Base-by-base conservation (phyloP, 1,140 invertebrate species). In the honey bee (Apis mellifera) region DNA sequence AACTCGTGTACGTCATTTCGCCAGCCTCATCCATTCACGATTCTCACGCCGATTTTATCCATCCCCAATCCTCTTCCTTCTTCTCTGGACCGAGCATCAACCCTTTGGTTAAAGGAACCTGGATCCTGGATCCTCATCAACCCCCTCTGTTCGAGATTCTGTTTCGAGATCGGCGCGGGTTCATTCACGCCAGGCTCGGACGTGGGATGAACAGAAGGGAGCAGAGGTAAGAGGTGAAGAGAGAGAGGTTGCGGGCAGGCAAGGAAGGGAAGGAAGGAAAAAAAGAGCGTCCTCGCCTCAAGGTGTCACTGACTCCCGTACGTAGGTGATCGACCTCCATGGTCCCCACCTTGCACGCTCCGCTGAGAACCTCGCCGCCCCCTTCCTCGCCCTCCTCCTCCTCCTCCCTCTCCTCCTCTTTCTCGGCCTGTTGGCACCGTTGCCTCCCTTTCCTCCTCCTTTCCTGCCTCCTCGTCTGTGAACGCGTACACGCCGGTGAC, bases 281-380 rank as follows among this genome's bases (percentile, higher is more conserved):
- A 90, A 90, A 91, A 86, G 86, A 92, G 82, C 89, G 91, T 92
- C 92, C 91, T 90, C 89, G 87, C 72, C 84, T 87, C 89, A 90
- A 92, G 92, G 93, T 94, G 93, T 94, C 93, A 94, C 93, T 94
- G 93, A 94, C 93, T 94, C 91, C 92, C 86, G 92, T 91, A 89
- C 93, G 90, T 94, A 94, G 94, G 94, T 94, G 94, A 94, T 94
- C 93, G 94, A 94, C 94, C 94, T 94, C 93, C 87, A 91, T 91
- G 90, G 88, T 90, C 90, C 88, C 91, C 90, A 89, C 92, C 85
- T 71, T 71, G 76, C 82, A 77, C 72, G 82, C 73, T 59, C 75
- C 60, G 78, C 71, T 74, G 71, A 59, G 64, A 59, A 54, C 62
- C 79, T 59, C 32, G 32, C 66, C 55, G 50, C 66, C 62, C 69